Percentiles rank a stretch among this genome's conserved stretches.
These are phyloP conservation scores for Neodiprion lecontei DNA, from an alignment of 1,140 invertebrate species.

Conservation along the genomic window DNA sequence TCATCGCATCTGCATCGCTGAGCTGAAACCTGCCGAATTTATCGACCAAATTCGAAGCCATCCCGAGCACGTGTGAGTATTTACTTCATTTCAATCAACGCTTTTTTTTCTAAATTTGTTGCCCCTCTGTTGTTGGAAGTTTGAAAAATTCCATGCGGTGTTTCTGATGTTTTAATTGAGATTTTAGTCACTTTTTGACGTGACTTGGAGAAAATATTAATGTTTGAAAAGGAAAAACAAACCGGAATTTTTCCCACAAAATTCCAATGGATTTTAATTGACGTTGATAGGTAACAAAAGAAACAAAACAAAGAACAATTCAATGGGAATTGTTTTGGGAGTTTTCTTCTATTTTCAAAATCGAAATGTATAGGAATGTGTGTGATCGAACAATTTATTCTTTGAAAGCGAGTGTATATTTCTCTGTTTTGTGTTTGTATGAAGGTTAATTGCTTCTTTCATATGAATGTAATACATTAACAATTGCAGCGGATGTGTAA, in stretches of 20 bases:
- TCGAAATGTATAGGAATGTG: no score
- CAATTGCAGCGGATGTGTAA: slow-evolving; percentile 1
- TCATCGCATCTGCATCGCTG: slow-evolving; percentile 75
- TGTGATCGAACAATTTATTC: no score
- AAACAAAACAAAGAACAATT: no score
- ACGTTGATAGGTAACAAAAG: no score
- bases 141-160: slow-evolving; percentile 23
- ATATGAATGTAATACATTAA: slow-evolving; percentile 17
- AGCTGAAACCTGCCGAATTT: slow-evolving; percentile 69
- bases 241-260: no score
- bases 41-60: slow-evolving; percentile 77
- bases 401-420: no score
- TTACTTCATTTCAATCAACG: slow-evolving; percentile 12
- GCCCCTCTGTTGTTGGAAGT: slow-evolving; percentile 21
- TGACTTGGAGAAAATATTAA: slow-evolving; percentile 7
- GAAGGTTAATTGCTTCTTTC: not conserved
- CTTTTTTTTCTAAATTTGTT: slow-evolving; percentile 1
- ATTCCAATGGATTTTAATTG: no score
- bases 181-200: slow-evolving; percentile 12
- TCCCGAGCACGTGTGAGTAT: slow-evolving; percentile 73
- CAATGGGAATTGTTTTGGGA: no score
- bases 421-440: not conserved
- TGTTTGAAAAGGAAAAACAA: slow-evolving; percentile 10
- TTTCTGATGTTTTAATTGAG: slow-evolving; percentile 27
- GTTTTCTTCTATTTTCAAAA: no score